phyloP scores from a whole-genome alignment of 2,797 vertebrate species.

The Falco berigora region DNA sequence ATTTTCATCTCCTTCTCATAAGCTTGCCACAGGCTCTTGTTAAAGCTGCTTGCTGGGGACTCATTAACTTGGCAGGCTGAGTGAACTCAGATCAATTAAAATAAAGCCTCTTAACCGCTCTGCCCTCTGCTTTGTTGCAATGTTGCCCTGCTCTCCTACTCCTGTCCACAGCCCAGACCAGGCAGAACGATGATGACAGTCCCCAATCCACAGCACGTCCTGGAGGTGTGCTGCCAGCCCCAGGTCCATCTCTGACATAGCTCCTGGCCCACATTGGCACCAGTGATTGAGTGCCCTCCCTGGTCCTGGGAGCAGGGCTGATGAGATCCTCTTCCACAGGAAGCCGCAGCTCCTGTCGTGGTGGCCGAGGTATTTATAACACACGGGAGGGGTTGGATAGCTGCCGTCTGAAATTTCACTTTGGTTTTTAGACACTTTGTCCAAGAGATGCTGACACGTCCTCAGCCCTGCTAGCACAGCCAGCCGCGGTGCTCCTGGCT shows the following conservation, averaged over 20 bases:
- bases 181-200: neutral
- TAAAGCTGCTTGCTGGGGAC: constrained; percentile 35
- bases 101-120: constrained; percentile 16
- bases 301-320: neutral
- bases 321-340: neutral
- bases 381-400: neutral
- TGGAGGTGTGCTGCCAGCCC: neutral
- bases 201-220: rapidly evolving
- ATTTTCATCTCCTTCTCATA: constrained; percentile 13
- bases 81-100: constrained; percentile 35
- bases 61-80: constrained; percentile 48
- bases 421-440: neutral
- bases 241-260: neutral
- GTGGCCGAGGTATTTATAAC: rapidly evolving
- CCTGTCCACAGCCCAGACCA: neutral
- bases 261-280: neutral
- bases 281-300: neutral
- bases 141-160: rapidly evolving
- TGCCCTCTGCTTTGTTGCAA: neutral
- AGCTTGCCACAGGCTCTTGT: neutral
- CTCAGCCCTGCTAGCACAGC: neutral
- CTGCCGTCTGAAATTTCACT: neutral
- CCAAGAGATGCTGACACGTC: rapidly evolving
- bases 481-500: neutral
- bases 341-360: neutral